Percentiles rank a stretch among this genome's conserved stretches.
phyloP scores from a whole-genome alignment of 2,113 vertebrate genomes.

The Protomyctophum bolini region DNA sequence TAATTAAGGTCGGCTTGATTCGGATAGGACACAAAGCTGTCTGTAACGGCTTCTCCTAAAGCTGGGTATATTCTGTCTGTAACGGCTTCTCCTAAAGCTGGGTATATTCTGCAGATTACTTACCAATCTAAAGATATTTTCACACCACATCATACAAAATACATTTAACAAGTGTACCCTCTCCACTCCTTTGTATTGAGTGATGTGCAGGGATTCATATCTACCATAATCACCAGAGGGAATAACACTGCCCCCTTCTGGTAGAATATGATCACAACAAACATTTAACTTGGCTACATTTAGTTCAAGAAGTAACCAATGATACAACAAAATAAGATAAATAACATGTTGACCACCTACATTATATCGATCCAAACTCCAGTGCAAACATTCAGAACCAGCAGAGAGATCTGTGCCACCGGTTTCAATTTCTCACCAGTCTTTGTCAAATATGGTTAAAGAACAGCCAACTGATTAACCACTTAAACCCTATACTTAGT shows the following conservation, averaged over 20 bases:
- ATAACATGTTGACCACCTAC: slow-evolving; percentile 10
- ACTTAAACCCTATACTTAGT: slow-evolving; percentile 6
- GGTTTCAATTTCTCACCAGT: slow-evolving; percentile 21
- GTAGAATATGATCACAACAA: slow-evolving; percentile 32
- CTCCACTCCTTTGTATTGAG: neutral
- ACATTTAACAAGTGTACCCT: slow-evolving; percentile 24
- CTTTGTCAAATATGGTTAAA: slow-evolving; percentile 42
- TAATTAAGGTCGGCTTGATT: too few relatives aligned
- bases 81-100: slow-evolving; percentile 3
- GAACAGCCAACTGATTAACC: slow-evolving; percentile 46
- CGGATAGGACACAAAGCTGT: neutral
- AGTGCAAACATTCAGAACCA: slow-evolving; percentile 21
- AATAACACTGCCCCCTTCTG: slow-evolving; percentile 69
- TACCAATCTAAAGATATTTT: slow-evolving; percentile 17
- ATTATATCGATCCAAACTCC: slow-evolving; percentile 17
- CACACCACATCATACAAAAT: slow-evolving; percentile 29
- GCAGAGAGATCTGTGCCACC: too few relatives aligned
- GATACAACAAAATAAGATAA: slow-evolving; percentile 35
- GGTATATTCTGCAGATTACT: slow-evolving; percentile 16
- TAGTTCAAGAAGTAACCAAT: slow-evolving; percentile 36
- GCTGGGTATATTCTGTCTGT: slow-evolving; percentile 8
- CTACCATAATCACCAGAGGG: slow-evolving; percentile 3
- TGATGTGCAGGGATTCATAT: slow-evolving; percentile 2
- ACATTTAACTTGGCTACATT: neutral
- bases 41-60: slow-evolving; percentile 1